Conservation (phyloP, 2,888 invertebrate genomes). For the Tolmerus cingulatus region DNA sequence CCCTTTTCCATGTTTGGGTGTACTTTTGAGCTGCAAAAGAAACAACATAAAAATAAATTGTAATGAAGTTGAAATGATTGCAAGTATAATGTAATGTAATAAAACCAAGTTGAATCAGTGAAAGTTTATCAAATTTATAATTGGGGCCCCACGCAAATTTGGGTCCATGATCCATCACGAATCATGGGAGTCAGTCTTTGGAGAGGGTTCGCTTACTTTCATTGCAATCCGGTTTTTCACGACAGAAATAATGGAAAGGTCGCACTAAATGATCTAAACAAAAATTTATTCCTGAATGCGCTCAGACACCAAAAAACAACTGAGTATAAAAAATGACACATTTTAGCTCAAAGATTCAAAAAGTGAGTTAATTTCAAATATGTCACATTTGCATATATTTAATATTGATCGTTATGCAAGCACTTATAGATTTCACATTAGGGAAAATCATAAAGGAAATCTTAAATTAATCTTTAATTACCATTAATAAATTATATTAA, state of each 20-base stretch:
- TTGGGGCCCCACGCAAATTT: neutral
- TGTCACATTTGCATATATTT: neutral
- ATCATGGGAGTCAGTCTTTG: neutral
- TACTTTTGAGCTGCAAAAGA: conserved; percentile 51
- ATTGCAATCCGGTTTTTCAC: neutral
- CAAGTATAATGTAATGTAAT: neutral
- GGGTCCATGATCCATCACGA: neutral
- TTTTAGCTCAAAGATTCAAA: neutral
- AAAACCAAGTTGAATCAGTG: neutral
- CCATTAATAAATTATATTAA: neutral
- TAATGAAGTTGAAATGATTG: neutral
- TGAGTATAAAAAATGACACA: neutral
- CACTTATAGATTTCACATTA: neutral
- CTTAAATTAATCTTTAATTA: neutral
- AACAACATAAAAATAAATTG: neutral
- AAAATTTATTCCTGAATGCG: neutral
- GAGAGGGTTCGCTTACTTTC: neutral
- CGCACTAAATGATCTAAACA: neutral
- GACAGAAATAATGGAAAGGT: neutral
- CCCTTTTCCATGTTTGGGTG: conserved; percentile 76
- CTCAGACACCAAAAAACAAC: neutral
- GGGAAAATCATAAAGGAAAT: too few relatives aligned
- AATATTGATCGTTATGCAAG: neutral
- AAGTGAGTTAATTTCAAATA: neutral
- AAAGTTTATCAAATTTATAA: conserved; percentile 6